Conservation (phyloP, 2,888 invertebrate species). For the Omphaloscelis lunosa region DNA sequence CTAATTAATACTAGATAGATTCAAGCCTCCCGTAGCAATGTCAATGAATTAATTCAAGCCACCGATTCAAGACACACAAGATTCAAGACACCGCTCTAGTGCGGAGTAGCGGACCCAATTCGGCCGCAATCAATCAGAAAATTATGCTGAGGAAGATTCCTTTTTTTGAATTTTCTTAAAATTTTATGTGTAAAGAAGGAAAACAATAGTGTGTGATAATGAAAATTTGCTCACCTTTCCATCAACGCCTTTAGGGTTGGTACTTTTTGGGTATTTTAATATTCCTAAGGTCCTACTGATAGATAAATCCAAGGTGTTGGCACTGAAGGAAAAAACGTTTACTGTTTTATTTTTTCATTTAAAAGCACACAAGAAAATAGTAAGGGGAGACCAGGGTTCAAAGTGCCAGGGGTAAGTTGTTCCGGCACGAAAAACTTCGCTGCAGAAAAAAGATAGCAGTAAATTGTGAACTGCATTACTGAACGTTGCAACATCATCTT, state of each 20-base stretch:
- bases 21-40: no score
- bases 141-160: no score
- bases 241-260: constrained; percentile 6
- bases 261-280: constrained; percentile 1
- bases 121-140: no score
- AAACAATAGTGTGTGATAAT: background rate
- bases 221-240: constrained; percentile 23
- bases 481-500: background rate
- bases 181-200: background rate
- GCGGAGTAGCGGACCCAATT: no score
- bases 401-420: background rate
- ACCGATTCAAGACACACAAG: no score
- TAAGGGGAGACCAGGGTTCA: background rate
- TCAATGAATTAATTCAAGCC: no score
- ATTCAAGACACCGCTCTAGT: no score
- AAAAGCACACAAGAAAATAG: background rate
- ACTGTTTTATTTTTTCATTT: background rate
- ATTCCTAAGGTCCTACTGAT: background rate
- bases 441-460: background rate
- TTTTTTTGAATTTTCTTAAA: no score
- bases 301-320: constrained; percentile 10
- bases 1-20: no score
- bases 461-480: background rate
- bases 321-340: constrained; percentile 22
- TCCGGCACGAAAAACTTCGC: background rate